A percentile compares a stretch with the other conserved stretches of the same genome.
Conservation (phyloP, 2,113 vertebrate species). For the Phyllostomus discolor region DNA sequence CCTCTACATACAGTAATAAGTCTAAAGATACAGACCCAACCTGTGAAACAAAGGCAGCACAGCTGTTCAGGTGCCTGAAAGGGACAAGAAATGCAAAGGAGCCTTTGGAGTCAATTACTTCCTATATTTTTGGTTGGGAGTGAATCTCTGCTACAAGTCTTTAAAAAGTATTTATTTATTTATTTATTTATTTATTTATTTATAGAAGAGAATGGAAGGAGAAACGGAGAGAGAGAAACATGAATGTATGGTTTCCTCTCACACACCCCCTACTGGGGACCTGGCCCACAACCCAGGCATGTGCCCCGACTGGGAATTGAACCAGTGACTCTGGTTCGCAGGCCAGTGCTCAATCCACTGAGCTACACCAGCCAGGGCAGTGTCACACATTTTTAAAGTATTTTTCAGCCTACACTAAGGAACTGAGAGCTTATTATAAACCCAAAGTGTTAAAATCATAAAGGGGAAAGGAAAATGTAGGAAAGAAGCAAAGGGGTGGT, state of each 20-base stretch:
- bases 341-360: too few species aligned
- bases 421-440: not conserved
- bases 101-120: not conserved
- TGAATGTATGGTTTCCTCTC: too few species aligned
- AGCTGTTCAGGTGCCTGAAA: not conserved
- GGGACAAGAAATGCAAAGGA: not conserved
- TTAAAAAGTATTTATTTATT: not conserved
- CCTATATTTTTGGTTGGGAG: not conserved
- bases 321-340: too few species aligned
- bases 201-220: too few species aligned
- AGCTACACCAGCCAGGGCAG: not conserved
- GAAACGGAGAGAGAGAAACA: too few species aligned
- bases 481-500: not conserved
- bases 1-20: not conserved
- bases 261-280: too few species aligned
- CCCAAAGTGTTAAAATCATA: conserved; percentile 25
- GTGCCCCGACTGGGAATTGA: too few species aligned
- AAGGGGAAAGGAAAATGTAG: not conserved
- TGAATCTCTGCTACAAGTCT: not conserved
- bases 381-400: not conserved
- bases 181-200: too few species aligned
- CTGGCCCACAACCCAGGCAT: too few species aligned
- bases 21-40: not conserved
- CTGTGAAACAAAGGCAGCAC: not conserved
- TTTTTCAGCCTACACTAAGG: not conserved